A percentile compares a stretch with the other conserved stretches of the same genome.
Evolutionary conservation across 2,888 invertebrate species (phyloP).

Genomic region (Metellina segmentata): DNA sequence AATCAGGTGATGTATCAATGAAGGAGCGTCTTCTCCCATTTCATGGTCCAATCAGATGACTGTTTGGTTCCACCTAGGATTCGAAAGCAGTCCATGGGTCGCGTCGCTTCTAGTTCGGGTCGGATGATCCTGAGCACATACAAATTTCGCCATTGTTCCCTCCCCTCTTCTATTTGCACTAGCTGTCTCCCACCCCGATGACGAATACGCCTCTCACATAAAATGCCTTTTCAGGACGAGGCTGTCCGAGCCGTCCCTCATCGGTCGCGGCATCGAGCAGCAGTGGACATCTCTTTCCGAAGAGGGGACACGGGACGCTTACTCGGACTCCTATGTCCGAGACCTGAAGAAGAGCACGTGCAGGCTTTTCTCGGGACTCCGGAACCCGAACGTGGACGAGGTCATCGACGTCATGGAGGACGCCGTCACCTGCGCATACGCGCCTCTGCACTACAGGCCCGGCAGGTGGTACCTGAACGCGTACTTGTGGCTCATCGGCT

Average conservation of each 20-base stretch:
- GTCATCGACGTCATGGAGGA: slow-evolving; percentile 58
- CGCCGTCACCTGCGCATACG: slow-evolving; percentile 13
- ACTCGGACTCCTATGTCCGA: not conserved
- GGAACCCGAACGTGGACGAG: slow-evolving; percentile 47
- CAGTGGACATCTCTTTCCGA: not conserved
- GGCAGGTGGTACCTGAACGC: slow-evolving; percentile 44
- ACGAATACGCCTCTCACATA: not conserved
- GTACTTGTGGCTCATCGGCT: not conserved
- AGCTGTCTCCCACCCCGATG: not conserved
- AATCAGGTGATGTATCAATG: no score
- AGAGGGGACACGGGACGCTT: not conserved
- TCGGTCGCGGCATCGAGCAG: slow-evolving; percentile 22
- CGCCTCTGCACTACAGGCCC: slow-evolving; percentile 45
- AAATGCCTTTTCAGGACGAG: slow-evolving; percentile 47
- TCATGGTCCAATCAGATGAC: no score
- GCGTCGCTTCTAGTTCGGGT: not conserved
- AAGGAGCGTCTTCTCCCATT: no score
- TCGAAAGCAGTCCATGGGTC: not conserved
- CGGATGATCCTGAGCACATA: no score
- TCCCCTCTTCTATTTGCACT: no score
- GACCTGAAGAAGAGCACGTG: slow-evolving; percentile 1
- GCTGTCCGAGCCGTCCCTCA: slow-evolving; percentile 11
- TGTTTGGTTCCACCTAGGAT: not conserved
- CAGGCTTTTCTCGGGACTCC: slow-evolving; percentile 13
- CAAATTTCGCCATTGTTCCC: no score